Base-by-base conservation (phyloP, 2,888 invertebrate genomes). In the Limnephilus auricula region DNA sequence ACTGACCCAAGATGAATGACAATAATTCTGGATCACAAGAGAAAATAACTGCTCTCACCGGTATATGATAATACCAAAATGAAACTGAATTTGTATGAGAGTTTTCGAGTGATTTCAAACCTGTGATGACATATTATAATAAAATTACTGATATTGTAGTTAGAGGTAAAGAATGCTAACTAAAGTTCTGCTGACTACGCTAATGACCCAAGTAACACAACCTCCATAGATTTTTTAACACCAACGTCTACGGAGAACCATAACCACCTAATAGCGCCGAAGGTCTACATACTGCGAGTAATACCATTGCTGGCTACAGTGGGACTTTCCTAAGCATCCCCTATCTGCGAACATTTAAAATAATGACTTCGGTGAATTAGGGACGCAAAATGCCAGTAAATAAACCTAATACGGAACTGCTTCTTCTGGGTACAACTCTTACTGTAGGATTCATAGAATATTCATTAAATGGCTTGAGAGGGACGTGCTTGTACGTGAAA, bases 291-390 rank as follows among this genome's bases (percentile, higher is more conserved):
- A 65, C 65, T 65, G 65, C 25, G 9, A 65, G 65, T 65, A 65
- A 65, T 65, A 65, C 65, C 65, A 65, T 65, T n/a, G 65, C 65
- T n/a, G 65, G 65, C 65, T 65, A 65, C 65, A 65, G 65, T 65
- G 65, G 25, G n/a, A 65, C 65, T 65, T 65, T 65, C 65, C 25
- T 65, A 65, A 65, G 65, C 65, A 65, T 65, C 65, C n/a, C 65
- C 65, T 65, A 65, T 65, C 65, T 65, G 65, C 25, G 65, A 65
- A 65, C 65, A 65, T 65, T 65, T 65, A 65, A 65, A 65, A 65
- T 65, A 65, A 65, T 65, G 65, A 65, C 65, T 65, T 9, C 65
- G 65, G 25, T 25, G 25, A 65, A 65, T 65, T 65, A 65, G 65
- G 65, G 65, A n/a, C 25, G 25, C 25, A 65, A 65, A 65, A 65